Percentiles rank a stretch among this genome's conserved stretches.
phyloP scores from a whole-genome alignment of 2,888 invertebrate genomes.

The Apoderus coryli region DNA sequence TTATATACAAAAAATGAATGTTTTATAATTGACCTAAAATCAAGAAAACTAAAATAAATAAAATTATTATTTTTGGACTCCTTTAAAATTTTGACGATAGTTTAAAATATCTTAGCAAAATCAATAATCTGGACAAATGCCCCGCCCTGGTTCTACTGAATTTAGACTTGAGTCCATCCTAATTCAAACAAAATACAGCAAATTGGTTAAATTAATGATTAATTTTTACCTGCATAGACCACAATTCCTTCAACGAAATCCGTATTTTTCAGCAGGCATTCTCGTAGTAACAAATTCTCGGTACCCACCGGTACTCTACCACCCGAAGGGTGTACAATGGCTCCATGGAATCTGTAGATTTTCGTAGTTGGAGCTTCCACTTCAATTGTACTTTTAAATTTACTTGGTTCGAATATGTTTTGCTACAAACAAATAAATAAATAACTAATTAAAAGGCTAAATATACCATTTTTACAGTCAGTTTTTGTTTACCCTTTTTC shows the following conservation, averaged over 20 bases:
- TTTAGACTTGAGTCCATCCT: too few relatives aligned
- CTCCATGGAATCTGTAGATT: slow-evolving; percentile 88
- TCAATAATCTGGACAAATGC: too few relatives aligned
- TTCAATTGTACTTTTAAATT: slow-evolving; percentile 73
- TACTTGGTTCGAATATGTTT: slow-evolving; percentile 58
- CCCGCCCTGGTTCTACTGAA: too few relatives aligned
- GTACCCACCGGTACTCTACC: slow-evolving; percentile 68
- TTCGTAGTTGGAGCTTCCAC: slow-evolving; percentile 92
- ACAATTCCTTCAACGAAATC: slow-evolving; percentile 94
- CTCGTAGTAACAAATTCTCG: slow-evolving; percentile 82
- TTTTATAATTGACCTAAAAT: too few relatives aligned
- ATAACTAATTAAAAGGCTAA: too few relatives aligned
- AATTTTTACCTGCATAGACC: slow-evolving; percentile 70
- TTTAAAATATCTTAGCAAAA: too few relatives aligned
- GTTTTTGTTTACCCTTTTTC: too few relatives aligned
- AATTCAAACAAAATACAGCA: not conserved
- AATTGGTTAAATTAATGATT: not conserved
- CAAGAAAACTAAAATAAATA: too few relatives aligned
- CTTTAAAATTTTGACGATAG: too few relatives aligned
- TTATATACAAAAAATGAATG: too few relatives aligned
- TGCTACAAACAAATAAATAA: slow-evolving; percentile 41
- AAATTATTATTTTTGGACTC: too few relatives aligned
- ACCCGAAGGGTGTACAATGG: slow-evolving; percentile 67
- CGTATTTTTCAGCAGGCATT: slow-evolving; percentile 91
- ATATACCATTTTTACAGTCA: too few relatives aligned